Percentiles rank a stretch among this genome's conserved stretches.
phyloP scores from a whole-genome alignment of 1,140 invertebrate genomes.

The Gonatopus flavifemur region DNA sequence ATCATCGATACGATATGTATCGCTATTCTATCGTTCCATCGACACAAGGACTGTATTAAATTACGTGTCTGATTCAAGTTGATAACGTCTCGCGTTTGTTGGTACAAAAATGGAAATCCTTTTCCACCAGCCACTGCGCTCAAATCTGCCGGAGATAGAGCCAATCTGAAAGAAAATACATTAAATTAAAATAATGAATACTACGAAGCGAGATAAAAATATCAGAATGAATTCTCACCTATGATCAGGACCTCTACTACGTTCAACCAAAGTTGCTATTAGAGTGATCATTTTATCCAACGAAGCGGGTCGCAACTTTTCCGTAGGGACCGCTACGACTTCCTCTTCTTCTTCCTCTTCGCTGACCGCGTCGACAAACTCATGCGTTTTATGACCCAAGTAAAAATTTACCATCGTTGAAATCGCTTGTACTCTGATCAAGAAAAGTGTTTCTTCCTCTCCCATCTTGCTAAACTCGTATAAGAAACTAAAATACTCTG shows the following conservation, averaged over 20 bases:
- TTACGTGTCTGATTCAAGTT: constrained; percentile 90
- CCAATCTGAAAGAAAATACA: constrained; percentile 61
- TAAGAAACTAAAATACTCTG: constrained; percentile 89
- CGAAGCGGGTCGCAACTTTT: constrained; percentile 83
- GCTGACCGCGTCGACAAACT: constrained; percentile 68
- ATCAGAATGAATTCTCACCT: constrained; percentile 27
- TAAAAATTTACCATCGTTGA: constrained; percentile 91
- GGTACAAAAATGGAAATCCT: constrained; percentile 90
- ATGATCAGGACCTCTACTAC: constrained; percentile 77
- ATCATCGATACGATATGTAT: constrained; percentile 85
- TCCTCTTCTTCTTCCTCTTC: constrained; percentile 84
- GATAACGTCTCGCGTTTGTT: constrained; percentile 90
- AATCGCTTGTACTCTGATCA: constrained; percentile 84
- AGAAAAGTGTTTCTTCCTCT: constrained; percentile 86
- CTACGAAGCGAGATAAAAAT: no score
- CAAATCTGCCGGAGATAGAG: constrained; percentile 78
- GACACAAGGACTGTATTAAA: constrained; percentile 86
- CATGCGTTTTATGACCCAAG: constrained; percentile 75
- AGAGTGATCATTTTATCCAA: constrained; percentile 96
- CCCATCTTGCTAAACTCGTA: constrained; percentile 95
- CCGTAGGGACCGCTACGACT: constrained; percentile 66
- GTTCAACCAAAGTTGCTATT: constrained; percentile 84
- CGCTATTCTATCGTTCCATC: constrained; percentile 86
- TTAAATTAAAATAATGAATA: no score
- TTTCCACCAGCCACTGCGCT: constrained; percentile 84